Conservation (phyloP, 1,140 invertebrate species). For the Bombus waltoni region DNA sequence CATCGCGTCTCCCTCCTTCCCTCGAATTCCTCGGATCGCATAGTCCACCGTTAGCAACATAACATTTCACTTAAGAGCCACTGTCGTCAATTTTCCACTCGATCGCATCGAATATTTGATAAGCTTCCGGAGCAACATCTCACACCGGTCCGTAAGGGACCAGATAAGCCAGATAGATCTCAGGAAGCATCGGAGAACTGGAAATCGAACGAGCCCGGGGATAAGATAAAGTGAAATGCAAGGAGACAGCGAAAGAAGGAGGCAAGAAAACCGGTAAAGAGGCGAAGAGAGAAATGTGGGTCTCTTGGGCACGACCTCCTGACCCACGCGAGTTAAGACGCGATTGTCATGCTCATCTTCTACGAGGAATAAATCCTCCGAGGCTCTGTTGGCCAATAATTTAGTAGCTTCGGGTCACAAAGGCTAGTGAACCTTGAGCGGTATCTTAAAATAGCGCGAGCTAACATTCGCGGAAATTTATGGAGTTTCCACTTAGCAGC, state of each 20-base stretch:
- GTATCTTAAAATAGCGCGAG: background rate
- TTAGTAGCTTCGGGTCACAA: constrained; percentile 44
- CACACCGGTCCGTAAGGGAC: background rate
- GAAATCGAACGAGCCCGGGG: background rate
- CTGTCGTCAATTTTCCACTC: background rate
- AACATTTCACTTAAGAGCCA: constrained; percentile 13
- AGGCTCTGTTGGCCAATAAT: constrained; percentile 47
- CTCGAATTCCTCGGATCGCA: background rate
- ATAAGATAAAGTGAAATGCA: background rate
- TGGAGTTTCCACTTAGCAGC: background rate
- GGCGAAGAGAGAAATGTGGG: constrained; percentile 46
- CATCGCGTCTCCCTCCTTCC: too few species aligned
- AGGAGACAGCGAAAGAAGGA: background rate
- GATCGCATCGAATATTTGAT: constrained; percentile 11
- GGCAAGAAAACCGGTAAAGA: constrained; percentile 27
- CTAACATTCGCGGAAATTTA: background rate
- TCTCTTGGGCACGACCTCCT: constrained; percentile 61
- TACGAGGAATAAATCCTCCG: constrained; percentile 45
- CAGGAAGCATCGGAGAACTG: too few species aligned
- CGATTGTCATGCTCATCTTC: constrained; percentile 36
- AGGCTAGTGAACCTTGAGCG: background rate
- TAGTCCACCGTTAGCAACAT: background rate
- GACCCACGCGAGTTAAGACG: constrained; percentile 36
- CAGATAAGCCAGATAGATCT: constrained; percentile 25
- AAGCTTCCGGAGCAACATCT: background rate